Evolutionary conservation across 2,888 invertebrate genomes (phyloP).

Genomic region (Scaptomyza tumidula): DNA sequence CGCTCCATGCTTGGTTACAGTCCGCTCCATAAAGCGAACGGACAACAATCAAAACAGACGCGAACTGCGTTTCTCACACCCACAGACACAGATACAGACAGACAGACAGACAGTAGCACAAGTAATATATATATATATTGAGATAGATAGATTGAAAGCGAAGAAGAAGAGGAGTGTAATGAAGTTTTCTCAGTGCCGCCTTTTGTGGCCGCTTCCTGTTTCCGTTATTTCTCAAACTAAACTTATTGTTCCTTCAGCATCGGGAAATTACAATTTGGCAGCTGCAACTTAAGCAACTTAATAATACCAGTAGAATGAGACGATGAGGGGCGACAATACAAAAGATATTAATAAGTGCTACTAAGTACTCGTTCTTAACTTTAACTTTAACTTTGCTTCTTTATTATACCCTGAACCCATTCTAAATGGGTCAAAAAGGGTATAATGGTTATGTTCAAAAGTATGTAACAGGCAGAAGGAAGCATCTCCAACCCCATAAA

Average conservation of each 20-base stretch:
- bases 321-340: conserved; percentile 48
- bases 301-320: conserved; percentile 13
- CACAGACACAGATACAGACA: too few relatives aligned
- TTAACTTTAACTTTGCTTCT: background rate
- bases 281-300: conserved; percentile 62
- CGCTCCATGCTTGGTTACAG: conserved; percentile 63
- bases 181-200: conserved; percentile 63
- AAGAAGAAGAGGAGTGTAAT: conserved; percentile 46
- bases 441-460: too few relatives aligned
- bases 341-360: conserved; percentile 51
- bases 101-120: background rate
- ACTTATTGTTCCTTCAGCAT: conserved; percentile 47
- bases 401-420: too few relatives aligned
- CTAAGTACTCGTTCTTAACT: conserved; percentile 10
- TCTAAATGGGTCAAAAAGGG: too few relatives aligned
- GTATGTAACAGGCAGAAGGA: too few relatives aligned
- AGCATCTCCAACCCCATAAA: too few relatives aligned
- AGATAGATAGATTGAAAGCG: background rate
- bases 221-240: conserved; percentile 8
- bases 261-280: conserved; percentile 72
- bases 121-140: background rate
- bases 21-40: conserved; percentile 28
- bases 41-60: conserved; percentile 25
- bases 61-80: background rate
- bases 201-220: conserved; percentile 57